Evolutionary conservation across 2,888 invertebrate species (phyloP).

Genomic region (Leucania comma): DNA sequence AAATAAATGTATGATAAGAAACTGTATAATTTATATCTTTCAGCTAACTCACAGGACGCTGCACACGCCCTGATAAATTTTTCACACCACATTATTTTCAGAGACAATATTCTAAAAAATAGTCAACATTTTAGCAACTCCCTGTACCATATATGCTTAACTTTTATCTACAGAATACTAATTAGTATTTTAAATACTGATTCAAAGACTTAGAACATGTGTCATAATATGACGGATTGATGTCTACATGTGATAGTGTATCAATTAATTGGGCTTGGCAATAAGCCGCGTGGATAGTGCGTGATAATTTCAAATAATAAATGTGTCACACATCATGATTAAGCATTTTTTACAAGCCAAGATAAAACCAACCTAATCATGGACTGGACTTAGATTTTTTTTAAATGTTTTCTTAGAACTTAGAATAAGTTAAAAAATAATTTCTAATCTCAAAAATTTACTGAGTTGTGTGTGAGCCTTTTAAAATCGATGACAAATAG

Average conservation of each 20-base stretch:
- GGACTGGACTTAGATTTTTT: background rate
- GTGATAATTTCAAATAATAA: slow-evolving; percentile 1
- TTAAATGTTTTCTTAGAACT: background rate
- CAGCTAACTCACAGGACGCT: too few species aligned
- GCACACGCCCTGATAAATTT: too few species aligned
- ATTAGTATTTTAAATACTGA: background rate
- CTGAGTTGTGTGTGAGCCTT: too few species aligned
- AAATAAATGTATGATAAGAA: too few species aligned
- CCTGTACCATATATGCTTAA: background rate
- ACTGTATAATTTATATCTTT: too few species aligned
- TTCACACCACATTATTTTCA: too few species aligned
- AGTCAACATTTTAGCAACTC: too few species aligned
- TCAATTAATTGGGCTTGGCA: slow-evolving; percentile 18
- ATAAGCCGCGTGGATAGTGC: background rate
- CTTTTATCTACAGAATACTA: background rate
- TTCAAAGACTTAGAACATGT: background rate
- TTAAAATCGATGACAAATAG: too few species aligned
- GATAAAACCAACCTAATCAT: background rate
- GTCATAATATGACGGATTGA: background rate
- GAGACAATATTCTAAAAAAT: too few species aligned
- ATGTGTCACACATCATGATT: slow-evolving; percentile 3
- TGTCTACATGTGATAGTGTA: slow-evolving; percentile 19
- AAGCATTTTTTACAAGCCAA: background rate
- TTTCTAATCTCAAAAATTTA: too few species aligned
- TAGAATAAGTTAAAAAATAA: too few species aligned